phyloP scores from a whole-genome alignment of 2,797 vertebrate species.

The Okamejei kenojei region DNA sequence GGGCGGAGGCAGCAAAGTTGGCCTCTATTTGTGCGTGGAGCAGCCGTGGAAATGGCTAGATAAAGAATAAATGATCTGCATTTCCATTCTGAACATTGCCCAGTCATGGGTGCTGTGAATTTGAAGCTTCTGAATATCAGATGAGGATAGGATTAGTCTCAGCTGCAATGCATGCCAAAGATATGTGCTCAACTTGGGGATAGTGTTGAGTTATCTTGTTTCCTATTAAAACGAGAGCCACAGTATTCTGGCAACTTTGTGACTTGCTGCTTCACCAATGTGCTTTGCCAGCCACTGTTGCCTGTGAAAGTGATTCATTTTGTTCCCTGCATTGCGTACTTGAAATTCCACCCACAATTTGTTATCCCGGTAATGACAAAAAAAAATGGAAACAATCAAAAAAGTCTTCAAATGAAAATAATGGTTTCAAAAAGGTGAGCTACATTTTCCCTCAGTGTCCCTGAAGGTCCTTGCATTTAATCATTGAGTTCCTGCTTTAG shows the following conservation, averaged over 20 bases:
- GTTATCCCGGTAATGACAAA: not conserved
- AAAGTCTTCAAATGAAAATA: no score
- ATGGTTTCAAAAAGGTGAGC: not conserved
- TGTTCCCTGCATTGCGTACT: not conserved
- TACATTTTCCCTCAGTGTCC: not conserved
- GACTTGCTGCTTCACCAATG: not conserved
- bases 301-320: not conserved
- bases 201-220: not conserved
- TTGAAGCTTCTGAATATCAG: not conserved
- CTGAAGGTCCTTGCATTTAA: not conserved
- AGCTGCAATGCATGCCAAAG: not conserved
- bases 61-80: not conserved
- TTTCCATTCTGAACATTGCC: not conserved
- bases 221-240: not conserved
- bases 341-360: not conserved
- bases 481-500: not conserved
- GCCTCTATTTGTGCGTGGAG: no score
- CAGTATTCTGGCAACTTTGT: not conserved
- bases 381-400: no score
- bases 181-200: not conserved
- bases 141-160: not conserved
- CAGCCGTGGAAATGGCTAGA: no score
- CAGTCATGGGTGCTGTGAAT: not conserved
- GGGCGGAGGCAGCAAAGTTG: not conserved
- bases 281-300: not conserved